Evolutionary conservation across 2,113 vertebrate species (phyloP).

Genomic region (Syngnathus scovelli): DNA sequence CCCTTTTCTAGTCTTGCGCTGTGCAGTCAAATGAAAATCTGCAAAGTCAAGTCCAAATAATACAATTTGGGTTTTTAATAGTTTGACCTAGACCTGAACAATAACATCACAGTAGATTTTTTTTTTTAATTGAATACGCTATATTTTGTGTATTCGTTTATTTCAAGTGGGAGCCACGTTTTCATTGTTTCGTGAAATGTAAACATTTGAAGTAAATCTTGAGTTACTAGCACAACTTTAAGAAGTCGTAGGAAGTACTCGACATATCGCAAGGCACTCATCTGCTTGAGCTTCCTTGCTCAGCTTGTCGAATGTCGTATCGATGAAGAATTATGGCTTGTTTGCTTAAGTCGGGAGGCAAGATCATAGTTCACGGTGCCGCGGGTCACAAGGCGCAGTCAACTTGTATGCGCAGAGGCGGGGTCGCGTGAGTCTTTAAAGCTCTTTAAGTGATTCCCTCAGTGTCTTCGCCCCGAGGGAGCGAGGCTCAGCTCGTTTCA

Average conservation of each 20-base stretch:
- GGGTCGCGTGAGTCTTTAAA: conserved; percentile 65
- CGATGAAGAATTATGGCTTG: conserved; percentile 71
- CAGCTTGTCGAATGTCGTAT: conserved; percentile 48
- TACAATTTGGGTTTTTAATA: too few relatives aligned
- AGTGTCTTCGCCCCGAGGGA: conserved; percentile 55
- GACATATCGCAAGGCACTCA: background rate
- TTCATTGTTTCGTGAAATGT: too few relatives aligned
- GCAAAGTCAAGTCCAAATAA: too few relatives aligned
- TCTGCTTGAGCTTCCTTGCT: conserved; percentile 20
- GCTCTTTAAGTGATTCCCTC: conserved; percentile 63
- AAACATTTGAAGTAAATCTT: too few relatives aligned
- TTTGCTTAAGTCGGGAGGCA: conserved; percentile 70
- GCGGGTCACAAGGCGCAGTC: conserved; percentile 55
- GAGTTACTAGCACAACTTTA: background rate
- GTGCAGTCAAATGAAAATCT: background rate
- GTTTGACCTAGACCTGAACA: too few relatives aligned
- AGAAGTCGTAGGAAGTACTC: background rate
- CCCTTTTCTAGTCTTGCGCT: background rate
- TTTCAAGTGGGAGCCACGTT: too few relatives aligned
- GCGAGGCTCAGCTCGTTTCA: conserved; percentile 63
- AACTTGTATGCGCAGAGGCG: conserved; percentile 52
- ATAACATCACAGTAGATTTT: too few relatives aligned
- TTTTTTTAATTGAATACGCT: too few relatives aligned
- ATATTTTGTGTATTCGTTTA: too few relatives aligned
- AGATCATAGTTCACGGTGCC: conserved; percentile 66